Evolutionary conservation across 2,113 vertebrate species (phyloP).

Genomic region (Hydrolagus affinis): DNA sequence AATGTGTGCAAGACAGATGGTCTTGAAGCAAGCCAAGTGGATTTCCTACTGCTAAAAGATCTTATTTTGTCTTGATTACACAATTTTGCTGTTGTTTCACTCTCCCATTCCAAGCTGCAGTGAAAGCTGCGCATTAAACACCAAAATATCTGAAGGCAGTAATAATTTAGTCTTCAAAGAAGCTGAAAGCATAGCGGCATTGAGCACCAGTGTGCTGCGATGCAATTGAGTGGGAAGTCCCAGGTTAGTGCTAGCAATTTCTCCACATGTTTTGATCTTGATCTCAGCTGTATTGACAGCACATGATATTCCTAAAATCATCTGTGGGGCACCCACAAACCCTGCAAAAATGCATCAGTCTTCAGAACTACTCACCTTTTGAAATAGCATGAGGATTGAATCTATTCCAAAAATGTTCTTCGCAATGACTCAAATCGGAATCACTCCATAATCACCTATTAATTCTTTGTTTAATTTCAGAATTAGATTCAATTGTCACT

Average conservation of each 20-base stretch:
- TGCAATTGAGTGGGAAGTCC: not conserved
- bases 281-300: not conserved
- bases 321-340: not conserved
- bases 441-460: not conserved
- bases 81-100: constrained; percentile 47
- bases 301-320: not conserved
- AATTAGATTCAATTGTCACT: not conserved
- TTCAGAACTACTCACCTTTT: not conserved
- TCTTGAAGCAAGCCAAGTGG: constrained; percentile 45
- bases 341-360: not conserved
- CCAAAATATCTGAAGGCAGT: not conserved
- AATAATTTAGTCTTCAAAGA: not conserved
- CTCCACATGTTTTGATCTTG: not conserved
- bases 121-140: not conserved
- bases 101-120: constrained; percentile 37
- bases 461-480: not conserved
- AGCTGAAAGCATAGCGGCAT: not conserved
- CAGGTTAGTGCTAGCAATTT: not conserved
- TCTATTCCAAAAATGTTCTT: not conserved
- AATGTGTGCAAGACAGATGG: constrained; percentile 46
- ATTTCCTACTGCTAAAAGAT: constrained; percentile 46
- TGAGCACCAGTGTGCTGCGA: not conserved
- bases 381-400: too few relatives aligned
- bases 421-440: not conserved
- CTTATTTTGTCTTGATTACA: constrained; percentile 46